These are phyloP conservation scores for Coelopa frigida DNA, from an alignment of 1,140 invertebrate species.

Conservation along the genomic window DNA sequence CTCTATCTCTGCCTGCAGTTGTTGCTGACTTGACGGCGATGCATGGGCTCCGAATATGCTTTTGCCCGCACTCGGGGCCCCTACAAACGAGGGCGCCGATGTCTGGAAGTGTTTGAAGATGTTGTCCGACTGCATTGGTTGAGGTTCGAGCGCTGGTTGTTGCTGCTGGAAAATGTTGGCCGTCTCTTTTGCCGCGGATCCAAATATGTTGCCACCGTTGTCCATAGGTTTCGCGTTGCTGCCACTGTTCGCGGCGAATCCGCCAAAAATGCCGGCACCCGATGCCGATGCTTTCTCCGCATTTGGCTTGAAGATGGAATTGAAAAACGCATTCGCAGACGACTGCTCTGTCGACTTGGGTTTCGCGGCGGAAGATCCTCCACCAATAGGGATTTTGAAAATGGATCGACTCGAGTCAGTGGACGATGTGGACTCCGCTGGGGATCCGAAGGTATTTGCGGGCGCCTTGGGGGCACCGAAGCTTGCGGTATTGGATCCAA, in stretches of 20 bases:
- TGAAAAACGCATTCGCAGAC: too few species aligned
- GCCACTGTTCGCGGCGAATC: background rate
- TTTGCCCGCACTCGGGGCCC: background rate
- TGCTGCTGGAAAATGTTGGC: conserved; percentile 6
- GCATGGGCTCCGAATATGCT: background rate
- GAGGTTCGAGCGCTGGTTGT: background rate
- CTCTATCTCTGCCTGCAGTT: background rate
- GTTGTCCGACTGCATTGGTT: conserved; percentile 1
- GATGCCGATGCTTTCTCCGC: background rate
- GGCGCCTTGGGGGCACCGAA: too few species aligned
- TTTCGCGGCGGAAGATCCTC: too few species aligned
- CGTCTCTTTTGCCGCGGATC: conserved; percentile 6
- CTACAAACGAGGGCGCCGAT: too few species aligned
- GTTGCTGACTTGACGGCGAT: background rate
- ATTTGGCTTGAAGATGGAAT: background rate
- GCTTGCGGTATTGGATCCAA: too few species aligned
- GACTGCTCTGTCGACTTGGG: too few species aligned
- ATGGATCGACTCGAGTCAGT: too few species aligned
- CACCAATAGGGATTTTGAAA: too few species aligned
- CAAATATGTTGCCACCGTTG: conserved; percentile 5
- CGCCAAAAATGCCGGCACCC: background rate
- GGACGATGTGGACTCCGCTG: too few species aligned
- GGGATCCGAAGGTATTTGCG: too few species aligned
- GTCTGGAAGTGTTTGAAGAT: conserved; percentile 12
- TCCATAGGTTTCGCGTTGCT: background rate